Conservation (phyloP, 2,113 vertebrate species). For the Eptesicus fuscus region DNA sequence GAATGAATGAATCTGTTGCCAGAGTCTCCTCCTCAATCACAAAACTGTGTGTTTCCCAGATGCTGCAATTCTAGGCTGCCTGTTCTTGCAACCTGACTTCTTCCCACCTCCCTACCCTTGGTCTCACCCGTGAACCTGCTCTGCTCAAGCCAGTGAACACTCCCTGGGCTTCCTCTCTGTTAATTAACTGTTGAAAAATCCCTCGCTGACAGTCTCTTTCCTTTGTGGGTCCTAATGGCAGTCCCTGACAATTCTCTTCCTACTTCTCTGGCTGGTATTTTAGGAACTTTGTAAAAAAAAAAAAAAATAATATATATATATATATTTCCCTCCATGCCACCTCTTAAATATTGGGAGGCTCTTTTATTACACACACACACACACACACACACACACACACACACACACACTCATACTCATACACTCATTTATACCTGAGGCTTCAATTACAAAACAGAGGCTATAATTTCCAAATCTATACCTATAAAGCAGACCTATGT, state of each 20-base stretch:
- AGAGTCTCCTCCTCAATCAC: background rate
- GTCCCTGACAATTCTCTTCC: background rate
- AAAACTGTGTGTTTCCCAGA: background rate
- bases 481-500: background rate
- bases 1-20: background rate
- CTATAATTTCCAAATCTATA: background rate
- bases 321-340: background rate
- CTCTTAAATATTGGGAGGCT: background rate
- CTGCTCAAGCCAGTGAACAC: background rate
- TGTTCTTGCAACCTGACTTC: background rate
- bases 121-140: background rate
- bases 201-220: background rate
- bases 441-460: background rate
- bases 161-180: background rate
- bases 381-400: no score
- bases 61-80: background rate
- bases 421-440: background rate
- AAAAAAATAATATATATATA: no score
- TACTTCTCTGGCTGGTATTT: background rate
- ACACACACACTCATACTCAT: background rate
- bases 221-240: background rate
- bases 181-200: background rate
- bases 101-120: background rate
- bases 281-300: background rate
- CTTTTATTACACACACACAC: background rate